Evolutionary conservation across 2,113 vertebrate species (phyloP), one percentile per base, ranked within the genome.

Genomic region (Ctenomys sociabilis): DNA sequence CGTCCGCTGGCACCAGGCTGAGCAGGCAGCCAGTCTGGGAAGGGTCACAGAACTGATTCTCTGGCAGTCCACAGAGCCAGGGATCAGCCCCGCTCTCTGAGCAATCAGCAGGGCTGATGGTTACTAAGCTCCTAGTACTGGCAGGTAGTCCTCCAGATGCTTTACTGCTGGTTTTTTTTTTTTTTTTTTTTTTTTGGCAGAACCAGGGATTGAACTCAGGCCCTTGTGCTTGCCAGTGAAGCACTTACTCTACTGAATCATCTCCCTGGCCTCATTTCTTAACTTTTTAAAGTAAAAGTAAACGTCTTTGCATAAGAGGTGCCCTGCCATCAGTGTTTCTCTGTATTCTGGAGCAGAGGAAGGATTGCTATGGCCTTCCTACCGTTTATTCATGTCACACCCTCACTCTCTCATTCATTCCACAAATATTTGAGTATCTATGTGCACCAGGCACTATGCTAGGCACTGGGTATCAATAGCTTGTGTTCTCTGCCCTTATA

Each of bases 361-460:
- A 80, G 93, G 84, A 73, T 90, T 91, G 95, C 88, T 94, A n/a
- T 63, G 86, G 78, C 26, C 45, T 93, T 70, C 63, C 16, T 81
- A 82, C 77, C 96, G 92, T 94, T 95, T 96, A 72, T 85, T 85
- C 86, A 85, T 1, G 75, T 37, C 95, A 93, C 95, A 57, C 92
- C 96, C 81, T 92, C 13, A 28, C 17, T 95, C 68, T 32, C 66
- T 94, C 45, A 85, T 28, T 90, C 59, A 59, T 85, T 95, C 90
- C 94, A 93, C 93, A 97, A 97, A 97, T 97, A 97, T 97, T 96
- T 97, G 97, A 92, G 96, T 97, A 96, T 96, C 96, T 92, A 64
- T 37, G 11, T 85, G 91, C 82, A 75, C 89, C 83, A 84, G 82
- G 89, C 84, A 84, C 89, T 43, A 32, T 30, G 5, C 40, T 93